These are phyloP conservation scores for Drosophila ohnishii DNA, from an alignment of 1,140 invertebrate genomes.

Conservation along the genomic window DNA sequence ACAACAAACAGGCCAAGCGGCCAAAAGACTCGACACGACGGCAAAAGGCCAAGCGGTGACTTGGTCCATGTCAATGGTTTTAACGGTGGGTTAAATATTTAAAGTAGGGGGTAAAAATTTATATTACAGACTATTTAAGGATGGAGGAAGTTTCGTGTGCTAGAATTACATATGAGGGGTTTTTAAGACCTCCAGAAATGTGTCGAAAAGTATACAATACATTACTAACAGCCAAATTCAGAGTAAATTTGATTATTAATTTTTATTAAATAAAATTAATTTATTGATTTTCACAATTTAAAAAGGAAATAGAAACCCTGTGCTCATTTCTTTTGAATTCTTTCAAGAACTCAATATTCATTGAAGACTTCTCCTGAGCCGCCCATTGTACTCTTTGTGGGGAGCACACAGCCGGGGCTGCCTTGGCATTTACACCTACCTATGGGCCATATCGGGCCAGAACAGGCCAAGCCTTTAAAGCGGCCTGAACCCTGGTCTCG, in stretches of 20 bases:
- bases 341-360: neutral
- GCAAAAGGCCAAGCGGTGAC: slow-evolving; percentile 37
- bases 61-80: slow-evolving; percentile 10
- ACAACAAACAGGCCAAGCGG: slow-evolving; percentile 65
- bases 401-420: slow-evolving; percentile 21
- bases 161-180: neutral
- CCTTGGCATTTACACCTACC: slow-evolving; percentile 59
- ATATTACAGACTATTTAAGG: neutral
- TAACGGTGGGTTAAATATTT: slow-evolving; percentile 17
- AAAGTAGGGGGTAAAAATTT: neutral
- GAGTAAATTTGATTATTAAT: neutral
- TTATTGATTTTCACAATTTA: too few relatives aligned
- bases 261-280: too few relatives aligned
- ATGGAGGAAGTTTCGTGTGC: neutral
- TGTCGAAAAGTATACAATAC: neutral
- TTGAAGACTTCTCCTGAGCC: neutral
- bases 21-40: slow-evolving; percentile 37
- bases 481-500: slow-evolving; percentile 45
- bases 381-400: slow-evolving; percentile 18
- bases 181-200: neutral
- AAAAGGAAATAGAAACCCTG: too few relatives aligned
- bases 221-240: too few relatives aligned
- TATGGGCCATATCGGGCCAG: slow-evolving; percentile 35
- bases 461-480: slow-evolving; percentile 70
- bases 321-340: neutral